Percentiles rank a stretch among this genome's conserved stretches.
These are phyloP conservation scores for Euborellia annulipes DNA, from an alignment of 1,140 invertebrate species.

Conservation along the genomic window DNA sequence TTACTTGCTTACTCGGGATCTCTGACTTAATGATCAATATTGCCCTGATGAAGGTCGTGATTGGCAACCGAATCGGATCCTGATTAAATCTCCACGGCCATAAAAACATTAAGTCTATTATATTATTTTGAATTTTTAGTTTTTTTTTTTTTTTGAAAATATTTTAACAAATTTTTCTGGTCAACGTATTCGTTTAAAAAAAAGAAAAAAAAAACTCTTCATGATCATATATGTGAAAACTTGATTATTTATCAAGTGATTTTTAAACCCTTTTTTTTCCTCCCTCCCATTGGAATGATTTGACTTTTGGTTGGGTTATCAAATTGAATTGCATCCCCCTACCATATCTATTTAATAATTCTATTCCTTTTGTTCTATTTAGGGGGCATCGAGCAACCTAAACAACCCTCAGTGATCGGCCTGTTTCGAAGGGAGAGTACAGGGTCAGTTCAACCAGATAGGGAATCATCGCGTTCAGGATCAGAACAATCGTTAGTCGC, in stretches of 20 bases:
- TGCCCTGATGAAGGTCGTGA: no score
- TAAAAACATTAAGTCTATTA: no score
- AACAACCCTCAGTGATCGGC: slow-evolving; percentile 32
- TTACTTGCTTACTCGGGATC: no score
- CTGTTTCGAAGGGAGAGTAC: slow-evolving; percentile 30
- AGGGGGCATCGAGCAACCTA: slow-evolving; percentile 33
- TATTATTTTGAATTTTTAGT: no score
- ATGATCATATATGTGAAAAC: not conserved
- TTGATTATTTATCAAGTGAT: slow-evolving; percentile 3
- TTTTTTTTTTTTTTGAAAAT: no score
- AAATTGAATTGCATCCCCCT: slow-evolving; percentile 10
- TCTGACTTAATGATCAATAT: no score
- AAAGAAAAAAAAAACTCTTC: not conserved
- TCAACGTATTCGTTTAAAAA: not conserved
- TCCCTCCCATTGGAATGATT: no score
- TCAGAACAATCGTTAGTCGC: no score
- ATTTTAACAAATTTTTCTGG: no score
- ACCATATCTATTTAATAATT: no score
- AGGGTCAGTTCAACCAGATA: slow-evolving; percentile 13
- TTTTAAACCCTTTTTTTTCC: not conserved
- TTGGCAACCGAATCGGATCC: no score
- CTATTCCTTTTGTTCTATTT: slow-evolving; percentile 13
- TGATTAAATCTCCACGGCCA: no score
- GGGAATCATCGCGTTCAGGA: slow-evolving; percentile 24
- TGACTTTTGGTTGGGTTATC: not conserved